Evolutionary conservation across 2,888 invertebrate species (phyloP).

Genomic region (Drosophila picticornis): DNA sequence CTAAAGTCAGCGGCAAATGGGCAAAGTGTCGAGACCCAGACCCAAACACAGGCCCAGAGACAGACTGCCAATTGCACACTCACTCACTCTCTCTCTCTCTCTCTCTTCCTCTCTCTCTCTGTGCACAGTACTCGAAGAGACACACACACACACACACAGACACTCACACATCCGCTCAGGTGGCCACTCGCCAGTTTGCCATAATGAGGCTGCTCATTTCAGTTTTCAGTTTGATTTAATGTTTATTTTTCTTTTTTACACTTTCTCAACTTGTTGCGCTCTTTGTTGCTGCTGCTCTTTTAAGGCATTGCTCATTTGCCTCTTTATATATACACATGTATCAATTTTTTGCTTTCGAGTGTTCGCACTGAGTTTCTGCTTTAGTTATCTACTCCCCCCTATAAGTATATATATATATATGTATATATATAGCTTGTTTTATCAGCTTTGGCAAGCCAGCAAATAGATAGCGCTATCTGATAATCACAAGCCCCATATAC

Average conservation of each 20-base stretch:
- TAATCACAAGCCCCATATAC: conserved; percentile 45
- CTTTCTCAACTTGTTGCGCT: conserved; percentile 63
- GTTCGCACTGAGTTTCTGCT: conserved; percentile 25
- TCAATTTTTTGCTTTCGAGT: conserved; percentile 5
- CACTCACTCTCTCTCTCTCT: conserved; percentile 32
- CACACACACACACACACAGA: background rate
- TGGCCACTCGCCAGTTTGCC: conserved; percentile 40
- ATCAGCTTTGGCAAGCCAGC: conserved; percentile 77
- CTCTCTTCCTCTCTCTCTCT: conserved; percentile 14
- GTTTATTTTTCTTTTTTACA: conserved; percentile 23
- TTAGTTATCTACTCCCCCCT: conserved; percentile 33
- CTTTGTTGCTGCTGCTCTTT: conserved; percentile 46
- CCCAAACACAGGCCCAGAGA: conserved; percentile 55
- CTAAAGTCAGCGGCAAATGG: conserved; percentile 69
- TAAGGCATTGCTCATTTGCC: conserved; percentile 41
- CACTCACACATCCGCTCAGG: conserved; percentile 28
- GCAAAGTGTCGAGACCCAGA: conserved; percentile 64
- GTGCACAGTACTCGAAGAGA: conserved; percentile 25
- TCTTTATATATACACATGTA: conserved; percentile 8
- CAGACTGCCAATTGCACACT: conserved; percentile 56
- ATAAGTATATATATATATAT: conserved; percentile 5
- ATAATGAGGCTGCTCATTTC: conserved; percentile 67
- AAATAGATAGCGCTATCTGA: conserved; percentile 64
- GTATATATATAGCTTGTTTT: conserved; percentile 39
- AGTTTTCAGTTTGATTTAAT: conserved; percentile 32